phyloP scores from a whole-genome alignment of 2,113 vertebrate genomes.

The Ptyas mucosa region DNA sequence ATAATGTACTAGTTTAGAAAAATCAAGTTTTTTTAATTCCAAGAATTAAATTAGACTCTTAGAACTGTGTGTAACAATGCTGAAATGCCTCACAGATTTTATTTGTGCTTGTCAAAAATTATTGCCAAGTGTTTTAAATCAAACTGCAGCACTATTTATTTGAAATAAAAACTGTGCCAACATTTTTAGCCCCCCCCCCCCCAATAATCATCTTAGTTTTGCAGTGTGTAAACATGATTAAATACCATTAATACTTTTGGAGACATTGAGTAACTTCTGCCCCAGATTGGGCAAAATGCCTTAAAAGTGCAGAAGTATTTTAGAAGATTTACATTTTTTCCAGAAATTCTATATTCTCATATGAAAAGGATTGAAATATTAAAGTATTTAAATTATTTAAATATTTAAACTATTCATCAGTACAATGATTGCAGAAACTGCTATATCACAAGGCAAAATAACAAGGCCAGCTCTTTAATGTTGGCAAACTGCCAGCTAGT shows the following conservation, averaged over 20 bases:
- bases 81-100: not conserved
- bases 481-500: not conserved
- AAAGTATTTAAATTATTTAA: not conserved
- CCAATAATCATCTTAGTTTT: not conserved
- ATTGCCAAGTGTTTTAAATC: not conserved
- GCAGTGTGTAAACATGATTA: not conserved
- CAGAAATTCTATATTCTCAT: not conserved
- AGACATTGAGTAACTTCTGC: not conserved
- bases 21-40: not conserved
- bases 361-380: not conserved
- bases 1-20: not conserved
- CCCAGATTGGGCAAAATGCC: not conserved
- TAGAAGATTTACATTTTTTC: not conserved
- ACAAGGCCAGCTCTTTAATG: not conserved
- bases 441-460: not conserved
- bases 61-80: not conserved
- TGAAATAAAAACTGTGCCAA: not conserved
- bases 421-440: not conserved
- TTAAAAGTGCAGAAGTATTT: not conserved
- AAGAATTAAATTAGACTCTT: not conserved
- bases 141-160: not conserved
- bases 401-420: not conserved
- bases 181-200: not conserved
- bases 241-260: not conserved
- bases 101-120: slow-evolving; percentile 1